These are phyloP conservation scores for Stomatorhinus ivindoensis DNA, from an alignment of 2,113 vertebrate species.

Conservation along the genomic window DNA sequence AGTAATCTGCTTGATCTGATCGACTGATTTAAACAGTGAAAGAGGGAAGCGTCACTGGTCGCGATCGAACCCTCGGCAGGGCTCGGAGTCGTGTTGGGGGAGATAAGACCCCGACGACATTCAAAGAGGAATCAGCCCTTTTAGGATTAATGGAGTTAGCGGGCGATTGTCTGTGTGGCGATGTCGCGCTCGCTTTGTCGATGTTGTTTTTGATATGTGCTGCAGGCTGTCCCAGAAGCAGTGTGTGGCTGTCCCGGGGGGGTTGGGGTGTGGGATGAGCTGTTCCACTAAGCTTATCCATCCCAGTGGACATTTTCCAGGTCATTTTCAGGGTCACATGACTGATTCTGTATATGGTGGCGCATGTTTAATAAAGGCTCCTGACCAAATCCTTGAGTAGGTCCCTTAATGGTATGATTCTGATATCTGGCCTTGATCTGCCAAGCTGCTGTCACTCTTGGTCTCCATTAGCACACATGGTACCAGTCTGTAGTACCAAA, in stretches of 20 bases:
- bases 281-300: not conserved
- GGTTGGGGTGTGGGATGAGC: not conserved
- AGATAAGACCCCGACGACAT: constrained; percentile 46
- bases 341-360: not conserved
- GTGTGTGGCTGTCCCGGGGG: not conserved
- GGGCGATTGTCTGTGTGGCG: not conserved
- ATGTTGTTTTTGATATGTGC: not conserved
- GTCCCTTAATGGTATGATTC: not conserved
- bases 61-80: constrained; percentile 44
- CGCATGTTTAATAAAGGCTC: not conserved
- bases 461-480: not conserved
- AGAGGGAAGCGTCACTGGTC: constrained; percentile 49
- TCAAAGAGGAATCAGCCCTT: constrained; percentile 32
- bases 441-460: not conserved
- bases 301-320: not conserved
- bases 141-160: not conserved
- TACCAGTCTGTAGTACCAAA: not conserved
- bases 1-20: constrained; percentile 58
- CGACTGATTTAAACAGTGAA: constrained; percentile 49
- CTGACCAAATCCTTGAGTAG: not conserved
- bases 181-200: not conserved
- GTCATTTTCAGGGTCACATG: not conserved
- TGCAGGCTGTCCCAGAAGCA: not conserved
- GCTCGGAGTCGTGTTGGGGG: constrained; percentile 34
- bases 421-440: not conserved